Evolutionary conservation across 2,113 vertebrate species (phyloP).

Genomic region (Thinocorus orbignyianus): DNA sequence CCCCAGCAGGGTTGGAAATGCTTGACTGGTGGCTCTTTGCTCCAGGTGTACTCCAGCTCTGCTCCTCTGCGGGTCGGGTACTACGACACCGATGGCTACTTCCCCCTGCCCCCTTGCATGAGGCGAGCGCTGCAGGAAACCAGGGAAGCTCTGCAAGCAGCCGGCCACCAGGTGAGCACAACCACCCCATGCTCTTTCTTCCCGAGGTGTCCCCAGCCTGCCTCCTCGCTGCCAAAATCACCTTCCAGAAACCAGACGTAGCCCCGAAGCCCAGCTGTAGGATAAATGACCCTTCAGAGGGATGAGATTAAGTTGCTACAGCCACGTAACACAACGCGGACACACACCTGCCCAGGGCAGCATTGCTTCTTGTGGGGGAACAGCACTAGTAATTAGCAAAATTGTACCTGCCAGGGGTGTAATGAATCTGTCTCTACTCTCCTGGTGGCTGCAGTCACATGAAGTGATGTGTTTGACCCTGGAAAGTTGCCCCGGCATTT

Average conservation of each 20-base stretch:
- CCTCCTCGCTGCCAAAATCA: not conserved
- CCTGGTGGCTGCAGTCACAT: not conserved
- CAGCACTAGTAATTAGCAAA: not conserved
- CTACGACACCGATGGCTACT: slow-evolving; percentile 78
- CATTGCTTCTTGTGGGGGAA: not conserved
- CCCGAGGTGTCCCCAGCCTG: not conserved
- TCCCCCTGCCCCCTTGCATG: slow-evolving; percentile 82
- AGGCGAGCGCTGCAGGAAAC: slow-evolving; percentile 79
- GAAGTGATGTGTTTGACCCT: not conserved
- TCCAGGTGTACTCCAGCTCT: slow-evolving; percentile 82
- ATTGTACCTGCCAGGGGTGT: not conserved
- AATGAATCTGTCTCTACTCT: not conserved
- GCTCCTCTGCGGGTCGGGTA: slow-evolving; percentile 84
- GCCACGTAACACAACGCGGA: not conserved
- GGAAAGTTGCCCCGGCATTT: not conserved
- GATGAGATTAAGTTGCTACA: not conserved
- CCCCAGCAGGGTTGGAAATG: not conserved
- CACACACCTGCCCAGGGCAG: fast-evolving
- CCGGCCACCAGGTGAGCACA: slow-evolving; percentile 84
- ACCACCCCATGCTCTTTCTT: not conserved
- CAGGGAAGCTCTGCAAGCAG: slow-evolving; percentile 79
- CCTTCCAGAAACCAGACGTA: not conserved
- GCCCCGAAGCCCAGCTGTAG: not conserved
- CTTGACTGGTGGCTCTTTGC: not conserved
- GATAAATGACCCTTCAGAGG: not conserved